Evolutionary conservation across 2,888 invertebrate species (phyloP), one percentile per base, ranked within the genome.

Genomic region (Periphyllus acericola): DNA sequence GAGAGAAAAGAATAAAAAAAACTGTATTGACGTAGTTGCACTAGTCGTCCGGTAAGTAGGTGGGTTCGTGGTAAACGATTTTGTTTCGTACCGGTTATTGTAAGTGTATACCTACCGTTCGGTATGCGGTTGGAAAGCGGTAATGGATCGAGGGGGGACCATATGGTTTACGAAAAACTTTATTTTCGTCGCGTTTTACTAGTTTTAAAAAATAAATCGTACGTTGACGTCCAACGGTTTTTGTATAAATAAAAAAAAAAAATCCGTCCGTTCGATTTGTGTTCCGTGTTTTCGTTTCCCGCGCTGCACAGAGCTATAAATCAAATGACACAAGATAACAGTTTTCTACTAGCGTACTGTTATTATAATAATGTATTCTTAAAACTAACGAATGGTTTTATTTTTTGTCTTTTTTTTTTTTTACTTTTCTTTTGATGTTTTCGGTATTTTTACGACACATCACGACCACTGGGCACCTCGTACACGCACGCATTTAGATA

Each of bases 11-110:
- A 55, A 60, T 21, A 19, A 25, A 60, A 60, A 25, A 25, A 60
- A 60, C 0, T 25, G 9, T 60, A 60, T 60, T 60, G 60, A 60
- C 60, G 60, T n/a, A n/a, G n/a, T 60, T 60, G 25, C 25, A 60
- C 60, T 60, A 21, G 60, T 60, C 60, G 25, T 21, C 60, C 60
- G 60, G 60, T 60, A 60, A 60, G 60, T 60, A 60, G 60, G 60
- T 60, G 68, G n/a, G 52, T 71, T 55, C 36, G 81, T 34, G 40
- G 81, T 82, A 75, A 83, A 75, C 75, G 60, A 40, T 83, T 83
- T 83, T 75, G 72, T 83, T 83, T 40, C 83, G 25, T 83, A 83
- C 83, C 83, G 75, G 83, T 83, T 83, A 74, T 83, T 75, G 74
- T 83, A 60, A 60, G 36, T 32, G 40, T 34, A n/a, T n/a, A n/a